Conservation (phyloP, 1,140 invertebrate species). For the Coenobita brevimanus region DNA sequence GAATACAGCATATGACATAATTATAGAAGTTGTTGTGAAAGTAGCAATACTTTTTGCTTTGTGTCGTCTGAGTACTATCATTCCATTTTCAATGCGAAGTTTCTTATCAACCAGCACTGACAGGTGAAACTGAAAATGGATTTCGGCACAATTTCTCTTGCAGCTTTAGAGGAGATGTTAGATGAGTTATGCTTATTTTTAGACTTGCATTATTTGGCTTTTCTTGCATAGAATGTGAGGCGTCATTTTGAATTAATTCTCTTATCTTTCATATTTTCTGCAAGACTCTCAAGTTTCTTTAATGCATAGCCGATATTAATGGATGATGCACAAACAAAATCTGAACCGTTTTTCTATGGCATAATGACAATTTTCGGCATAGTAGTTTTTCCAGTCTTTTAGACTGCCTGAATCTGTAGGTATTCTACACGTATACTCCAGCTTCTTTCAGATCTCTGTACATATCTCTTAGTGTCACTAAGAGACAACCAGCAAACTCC, state of each 20-base stretch:
- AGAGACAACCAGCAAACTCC: not conserved
- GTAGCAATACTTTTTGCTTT: not conserved
- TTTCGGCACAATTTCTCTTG: constrained; percentile 3
- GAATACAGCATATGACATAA: not conserved
- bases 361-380: constrained; percentile 1
- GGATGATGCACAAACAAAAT: not conserved
- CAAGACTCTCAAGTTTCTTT: not conserved
- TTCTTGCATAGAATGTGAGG: not conserved
- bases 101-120: constrained; percentile 13
- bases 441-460: not conserved
- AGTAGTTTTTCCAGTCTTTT: not conserved
- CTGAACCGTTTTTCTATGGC: constrained; percentile 5
- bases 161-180: not conserved
- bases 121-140: not conserved
- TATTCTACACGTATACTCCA: not conserved
- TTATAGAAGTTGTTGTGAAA: constrained; percentile 7
- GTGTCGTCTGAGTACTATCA: not conserved
- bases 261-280: not conserved
- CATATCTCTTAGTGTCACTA: constrained; percentile 8
- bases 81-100: constrained; percentile 11
- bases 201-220: not conserved
- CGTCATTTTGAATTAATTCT: not conserved
- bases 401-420: constrained; percentile 14
- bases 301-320: not conserved
- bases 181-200: not conserved